Percentiles rank a stretch among this genome's conserved stretches.
Conservation (phyloP, 2,113 vertebrate species). For the Neofelis nebulosa region DNA sequence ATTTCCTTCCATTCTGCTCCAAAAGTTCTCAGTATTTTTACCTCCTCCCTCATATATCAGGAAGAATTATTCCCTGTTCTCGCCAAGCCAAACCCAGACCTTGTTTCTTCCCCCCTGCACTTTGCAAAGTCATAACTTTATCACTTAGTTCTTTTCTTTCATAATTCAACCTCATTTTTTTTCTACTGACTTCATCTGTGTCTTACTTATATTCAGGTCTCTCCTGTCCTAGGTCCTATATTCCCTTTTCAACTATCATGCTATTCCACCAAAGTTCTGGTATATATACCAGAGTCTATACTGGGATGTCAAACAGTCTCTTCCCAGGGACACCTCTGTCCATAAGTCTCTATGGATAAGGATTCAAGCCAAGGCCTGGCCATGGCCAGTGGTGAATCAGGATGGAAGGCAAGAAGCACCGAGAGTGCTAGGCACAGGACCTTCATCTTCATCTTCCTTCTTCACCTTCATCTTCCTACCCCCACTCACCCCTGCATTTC, state of each 20-base stretch:
- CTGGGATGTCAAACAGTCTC: neutral
- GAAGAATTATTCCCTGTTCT: neutral
- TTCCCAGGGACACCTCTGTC: neutral
- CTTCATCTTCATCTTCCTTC: neutral
- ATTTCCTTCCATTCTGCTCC: neutral
- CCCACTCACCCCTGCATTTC: neutral
- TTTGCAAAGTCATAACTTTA: neutral
- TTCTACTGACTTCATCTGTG: neutral
- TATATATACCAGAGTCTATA: neutral
- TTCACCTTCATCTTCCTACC: neutral
- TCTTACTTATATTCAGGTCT: neutral
- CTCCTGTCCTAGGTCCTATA: neutral
- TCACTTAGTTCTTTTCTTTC: neutral
- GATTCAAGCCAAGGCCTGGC: neutral
- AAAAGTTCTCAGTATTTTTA: neutral
- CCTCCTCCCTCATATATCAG: neutral
- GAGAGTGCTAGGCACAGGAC: fast-evolving
- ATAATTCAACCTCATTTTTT: neutral
- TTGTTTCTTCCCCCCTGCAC: neutral
- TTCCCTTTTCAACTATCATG: neutral
- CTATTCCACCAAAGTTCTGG: neutral
- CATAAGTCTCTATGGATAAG: neutral
- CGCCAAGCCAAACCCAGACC: neutral
- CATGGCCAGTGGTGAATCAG: too few species aligned
- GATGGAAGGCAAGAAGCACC: fast-evolving